Percentiles rank a stretch among this genome's conserved stretches.
Conservation (phyloP, 1,140 invertebrate species). For the Proales similis region DNA sequence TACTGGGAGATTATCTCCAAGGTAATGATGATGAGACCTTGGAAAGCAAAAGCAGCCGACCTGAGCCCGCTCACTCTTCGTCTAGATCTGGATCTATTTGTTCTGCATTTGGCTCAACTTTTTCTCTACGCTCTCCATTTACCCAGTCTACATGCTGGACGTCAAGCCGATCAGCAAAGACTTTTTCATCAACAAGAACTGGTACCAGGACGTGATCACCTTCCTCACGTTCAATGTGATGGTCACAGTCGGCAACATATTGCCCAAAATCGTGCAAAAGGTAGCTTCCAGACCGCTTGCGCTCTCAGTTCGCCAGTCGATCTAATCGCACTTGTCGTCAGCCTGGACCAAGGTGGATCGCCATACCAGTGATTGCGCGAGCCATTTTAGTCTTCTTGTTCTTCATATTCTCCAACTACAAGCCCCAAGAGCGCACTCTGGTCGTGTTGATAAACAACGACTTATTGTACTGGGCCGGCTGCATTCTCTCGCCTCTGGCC, state of each 20-base stretch:
- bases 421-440: neutral
- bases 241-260: conserved; percentile 22
- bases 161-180: conserved; percentile 2
- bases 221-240: conserved; percentile 31
- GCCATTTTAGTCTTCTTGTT: conserved; percentile 22
- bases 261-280: conserved; percentile 30
- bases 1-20: too few relatives aligned
- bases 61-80: too few relatives aligned
- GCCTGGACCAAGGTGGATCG: conserved; percentile 29
- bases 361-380: conserved; percentile 25
- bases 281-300: too few relatives aligned
- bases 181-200: conserved; percentile 12
- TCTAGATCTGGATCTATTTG: too few relatives aligned
- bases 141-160: conserved; percentile 18
- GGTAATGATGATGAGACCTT: too few relatives aligned
- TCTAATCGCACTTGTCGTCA: too few relatives aligned
- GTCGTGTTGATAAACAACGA: conserved; percentile 24
- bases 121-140: conserved; percentile 17
- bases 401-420: conserved; percentile 10
- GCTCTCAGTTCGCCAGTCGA: too few relatives aligned
- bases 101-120: conserved; percentile 37
- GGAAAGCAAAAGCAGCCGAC: too few relatives aligned
- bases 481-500: neutral
- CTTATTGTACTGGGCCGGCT: conserved; percentile 25
- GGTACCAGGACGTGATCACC: conserved; percentile 5